Evolutionary conservation across 1,140 invertebrate species (phyloP), one percentile per base, ranked within the genome.

Genomic region (Hormaphis cornu): DNA sequence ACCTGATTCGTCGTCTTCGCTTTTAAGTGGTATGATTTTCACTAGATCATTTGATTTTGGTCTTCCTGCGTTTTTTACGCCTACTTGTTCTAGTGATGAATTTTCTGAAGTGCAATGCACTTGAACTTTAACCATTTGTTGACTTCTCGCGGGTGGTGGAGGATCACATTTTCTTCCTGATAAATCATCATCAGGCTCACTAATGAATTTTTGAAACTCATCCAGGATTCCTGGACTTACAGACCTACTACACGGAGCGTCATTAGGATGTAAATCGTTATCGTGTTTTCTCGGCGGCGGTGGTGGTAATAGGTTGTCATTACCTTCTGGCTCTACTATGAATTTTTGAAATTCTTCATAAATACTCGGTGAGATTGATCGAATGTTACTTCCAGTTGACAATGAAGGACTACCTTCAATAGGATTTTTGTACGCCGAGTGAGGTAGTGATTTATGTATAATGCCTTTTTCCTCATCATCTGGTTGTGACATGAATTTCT

Each of bases 151-250:
- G 0, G 58, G 58, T 22, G 61, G 61, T 0, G 61, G 28, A 16
- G 61, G 61, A 33, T 46, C 42, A 35, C 42, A 46, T 33, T n/a
- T 48, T 66, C 2, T 66, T 48, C 61, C 61, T 2, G 61, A 48
- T 5, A 22, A 33, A 35, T 52, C 61, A n/a, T 71, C 73, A 12
- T 74, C 73, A 10, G 70, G 66, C 42, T 70, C 70, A n/a, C 24
- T 52, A 58, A 71, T 71, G 20, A 71, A 71, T 33, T 71, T 71
- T 24, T 71, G 70, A 22, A 71, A 71, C 24, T 71, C 70, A 26
- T 71, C 70, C 9, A 63, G 35, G 22, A 71, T 71, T 33, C 61
- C 61, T 22, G 61, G 61, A n/a, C 61, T 66, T 22, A 66, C 44
- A 4, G 61, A 66, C 24, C 61, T 66, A 24, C 61, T 66, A 22